phyloP scores from a whole-genome alignment of 2,888 invertebrate species.

The Synergus umbraculus region DNA sequence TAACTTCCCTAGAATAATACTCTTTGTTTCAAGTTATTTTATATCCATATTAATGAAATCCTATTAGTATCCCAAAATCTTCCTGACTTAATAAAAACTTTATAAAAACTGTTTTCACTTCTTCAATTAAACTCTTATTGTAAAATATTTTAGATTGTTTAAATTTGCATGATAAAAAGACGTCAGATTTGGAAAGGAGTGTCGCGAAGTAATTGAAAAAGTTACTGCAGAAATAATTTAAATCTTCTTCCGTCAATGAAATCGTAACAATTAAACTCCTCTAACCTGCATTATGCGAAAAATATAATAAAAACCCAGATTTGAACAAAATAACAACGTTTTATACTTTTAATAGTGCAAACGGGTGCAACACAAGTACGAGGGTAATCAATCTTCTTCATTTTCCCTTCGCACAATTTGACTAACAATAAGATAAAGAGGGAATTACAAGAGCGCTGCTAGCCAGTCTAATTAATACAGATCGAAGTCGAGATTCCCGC shows the following conservation, averaged over 20 bases:
- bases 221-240: too few species aligned
- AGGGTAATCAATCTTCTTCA: slow-evolving; percentile 17
- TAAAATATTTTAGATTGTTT: too few species aligned
- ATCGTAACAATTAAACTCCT: too few species aligned
- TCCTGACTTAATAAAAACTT: not conserved
- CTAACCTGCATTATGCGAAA: too few species aligned
- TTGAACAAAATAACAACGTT: too few species aligned
- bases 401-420: slow-evolving; percentile 22
- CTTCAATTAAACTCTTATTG: too few species aligned
- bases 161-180: too few species aligned
- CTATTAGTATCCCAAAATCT: not conserved
- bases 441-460: slow-evolving; percentile 27
- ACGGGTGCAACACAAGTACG: not conserved
- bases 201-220: too few species aligned
- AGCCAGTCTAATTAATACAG: slow-evolving; percentile 53
- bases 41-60: slow-evolving; percentile 11
- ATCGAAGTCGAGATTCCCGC: slow-evolving; percentile 51
- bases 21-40: slow-evolving; percentile 9
- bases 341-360: not conserved
- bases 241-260: too few species aligned
- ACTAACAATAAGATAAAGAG: slow-evolving; percentile 28
- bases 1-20: slow-evolving; percentile 13
- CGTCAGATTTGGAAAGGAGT: too few species aligned
- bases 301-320: too few species aligned
- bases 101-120: not conserved